Percentiles rank a stretch among this genome's conserved stretches.
These are phyloP conservation scores for Meganola albula DNA, from an alignment of 2,888 invertebrate species.

Conservation along the genomic window DNA sequence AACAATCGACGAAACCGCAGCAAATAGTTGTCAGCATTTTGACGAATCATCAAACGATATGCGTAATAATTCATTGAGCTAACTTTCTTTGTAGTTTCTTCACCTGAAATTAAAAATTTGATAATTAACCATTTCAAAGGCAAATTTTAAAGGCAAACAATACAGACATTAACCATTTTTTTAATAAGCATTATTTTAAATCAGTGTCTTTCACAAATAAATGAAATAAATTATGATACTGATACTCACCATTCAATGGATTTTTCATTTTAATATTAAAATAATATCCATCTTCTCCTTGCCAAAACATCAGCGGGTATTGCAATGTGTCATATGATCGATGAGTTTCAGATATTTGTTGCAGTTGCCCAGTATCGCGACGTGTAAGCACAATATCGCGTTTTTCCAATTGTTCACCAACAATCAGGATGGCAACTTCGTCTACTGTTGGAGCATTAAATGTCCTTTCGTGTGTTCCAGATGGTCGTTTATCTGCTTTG, in stretches of 20 bases:
- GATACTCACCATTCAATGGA: no score
- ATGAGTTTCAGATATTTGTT: constrained; percentile 34
- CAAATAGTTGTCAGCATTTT: constrained; percentile 19
- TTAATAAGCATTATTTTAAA: no score
- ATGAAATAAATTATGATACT: no score
- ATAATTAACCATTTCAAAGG: no score
- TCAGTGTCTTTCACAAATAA: no score
- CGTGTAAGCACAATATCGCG: constrained; percentile 25
- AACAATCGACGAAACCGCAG: constrained; percentile 19
- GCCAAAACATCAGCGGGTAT: no score
- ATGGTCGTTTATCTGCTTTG: constrained; percentile 28
- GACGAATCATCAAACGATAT: constrained; percentile 24
- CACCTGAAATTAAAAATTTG: constrained; percentile 17
- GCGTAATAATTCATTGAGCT: constrained; percentile 22
- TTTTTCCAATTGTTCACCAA: constrained; percentile 11
- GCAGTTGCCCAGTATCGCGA: constrained; percentile 15
- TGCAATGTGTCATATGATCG: constrained; percentile 40
- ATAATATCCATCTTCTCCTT: no score
- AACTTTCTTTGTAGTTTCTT: constrained; percentile 21
- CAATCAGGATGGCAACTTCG: constrained; percentile 31
- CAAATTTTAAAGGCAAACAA: no score
- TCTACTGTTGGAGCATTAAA: constrained; percentile 29
- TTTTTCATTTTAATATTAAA: no score
- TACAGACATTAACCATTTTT: no score
- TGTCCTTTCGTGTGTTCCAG: constrained; percentile 29